A percentile compares a stretch with the other conserved stretches of the same genome.
phyloP scores from a whole-genome alignment of 2,888 invertebrate species.

The Herminia tarsipennalis region DNA sequence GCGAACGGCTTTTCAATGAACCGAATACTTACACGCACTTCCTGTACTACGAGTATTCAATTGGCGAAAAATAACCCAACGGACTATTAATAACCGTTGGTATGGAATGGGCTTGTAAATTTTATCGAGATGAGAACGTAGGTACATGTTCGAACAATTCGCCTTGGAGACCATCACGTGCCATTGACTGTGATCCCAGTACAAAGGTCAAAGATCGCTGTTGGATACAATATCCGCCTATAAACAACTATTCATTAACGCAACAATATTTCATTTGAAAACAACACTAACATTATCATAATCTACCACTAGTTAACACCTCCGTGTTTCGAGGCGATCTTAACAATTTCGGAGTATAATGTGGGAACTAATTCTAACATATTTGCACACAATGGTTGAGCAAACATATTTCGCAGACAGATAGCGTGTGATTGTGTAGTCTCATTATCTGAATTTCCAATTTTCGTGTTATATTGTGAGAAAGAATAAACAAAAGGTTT shows the following conservation, averaged over 20 bases:
- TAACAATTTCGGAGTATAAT: slow-evolving; percentile 52
- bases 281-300: slow-evolving; percentile 38
- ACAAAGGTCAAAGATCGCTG: slow-evolving; percentile 69
- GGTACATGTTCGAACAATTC: slow-evolving; percentile 29
- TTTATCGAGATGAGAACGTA: slow-evolving; percentile 27
- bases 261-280: slow-evolving; percentile 24
- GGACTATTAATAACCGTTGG: slow-evolving; percentile 35
- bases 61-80: slow-evolving; percentile 58
- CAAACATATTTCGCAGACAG: slow-evolving; percentile 57
- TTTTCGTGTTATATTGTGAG: slow-evolving; percentile 48
- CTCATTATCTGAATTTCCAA: slow-evolving; percentile 48
- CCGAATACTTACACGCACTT: slow-evolving; percentile 79
- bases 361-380: slow-evolving; percentile 59
- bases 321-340: slow-evolving; percentile 32
- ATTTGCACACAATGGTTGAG: slow-evolving; percentile 64
- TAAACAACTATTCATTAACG: slow-evolving; percentile 14
- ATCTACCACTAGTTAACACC: slow-evolving; percentile 30
- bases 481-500: slow-evolving; percentile 55
- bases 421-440: slow-evolving; percentile 51
- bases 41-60: slow-evolving; percentile 65
- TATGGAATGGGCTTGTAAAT: slow-evolving; percentile 20
- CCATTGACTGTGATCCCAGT: slow-evolving; percentile 61
- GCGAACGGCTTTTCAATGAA: slow-evolving; percentile 58
- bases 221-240: slow-evolving; percentile 56
- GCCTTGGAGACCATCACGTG: slow-evolving; percentile 34